Conservation (phyloP, 2,888 invertebrate genomes). For the Heliconius erato region DNA sequence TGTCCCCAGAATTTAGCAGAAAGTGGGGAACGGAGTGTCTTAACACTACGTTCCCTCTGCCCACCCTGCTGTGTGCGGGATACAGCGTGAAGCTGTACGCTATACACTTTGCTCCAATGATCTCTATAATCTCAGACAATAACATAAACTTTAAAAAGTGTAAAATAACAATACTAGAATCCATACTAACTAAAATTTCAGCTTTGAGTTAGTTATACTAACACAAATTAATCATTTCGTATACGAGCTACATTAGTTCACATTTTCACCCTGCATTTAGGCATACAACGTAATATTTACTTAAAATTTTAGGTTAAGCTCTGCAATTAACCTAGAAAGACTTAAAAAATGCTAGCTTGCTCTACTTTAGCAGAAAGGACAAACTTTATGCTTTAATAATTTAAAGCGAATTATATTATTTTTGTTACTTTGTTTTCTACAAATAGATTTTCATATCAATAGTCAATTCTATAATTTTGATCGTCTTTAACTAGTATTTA, state of each 20-base stretch:
- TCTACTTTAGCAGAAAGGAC: conserved; percentile 38
- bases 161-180: neutral
- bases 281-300: conserved; percentile 19
- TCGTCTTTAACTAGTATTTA: neutral
- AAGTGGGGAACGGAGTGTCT: too few species aligned
- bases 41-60: too few species aligned
- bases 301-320: conserved; percentile 42
- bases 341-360: conserved; percentile 31
- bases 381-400: conserved; percentile 17
- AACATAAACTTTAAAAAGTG: neutral
- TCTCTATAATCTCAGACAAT: too few species aligned
- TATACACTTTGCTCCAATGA: too few species aligned
- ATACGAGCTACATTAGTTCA: neutral
- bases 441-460: neutral
- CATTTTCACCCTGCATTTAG: conserved; percentile 24
- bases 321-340: conserved; percentile 42
- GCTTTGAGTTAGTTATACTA: neutral
- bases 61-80: too few species aligned
- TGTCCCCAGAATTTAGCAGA: too few species aligned
- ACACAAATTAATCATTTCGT: neutral
- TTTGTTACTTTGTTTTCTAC: neutral
- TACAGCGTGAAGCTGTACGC: too few species aligned
- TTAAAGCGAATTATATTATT: conserved; percentile 28
- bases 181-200: neutral
- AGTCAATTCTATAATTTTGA: neutral